Percentiles rank a stretch among this genome's conserved stretches.
Conservation (phyloP, 2,888 invertebrate genomes). For the Rotaria socialis region DNA sequence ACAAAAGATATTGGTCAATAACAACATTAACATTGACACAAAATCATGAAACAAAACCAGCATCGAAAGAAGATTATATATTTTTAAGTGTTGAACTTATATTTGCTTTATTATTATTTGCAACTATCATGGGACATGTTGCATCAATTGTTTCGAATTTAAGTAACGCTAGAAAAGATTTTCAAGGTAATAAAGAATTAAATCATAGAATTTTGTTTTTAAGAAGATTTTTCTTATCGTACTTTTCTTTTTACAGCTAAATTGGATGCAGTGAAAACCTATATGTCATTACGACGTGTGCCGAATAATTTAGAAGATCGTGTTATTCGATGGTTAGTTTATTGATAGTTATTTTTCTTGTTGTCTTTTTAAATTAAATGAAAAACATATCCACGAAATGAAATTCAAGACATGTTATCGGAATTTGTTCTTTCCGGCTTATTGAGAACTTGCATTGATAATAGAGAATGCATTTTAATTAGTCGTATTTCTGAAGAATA, state of each 20-base stretch:
- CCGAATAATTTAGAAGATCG: conserved; percentile 90
- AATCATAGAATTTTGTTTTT: neutral
- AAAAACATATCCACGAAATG: neutral
- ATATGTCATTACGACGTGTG: conserved; percentile 92
- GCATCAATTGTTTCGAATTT: conserved; percentile 96
- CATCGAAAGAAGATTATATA: conserved; percentile 86
- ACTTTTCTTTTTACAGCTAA: conserved; percentile 72
- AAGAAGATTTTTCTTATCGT: too few species aligned
- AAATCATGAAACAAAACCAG: conserved; percentile 67
- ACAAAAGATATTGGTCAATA: neutral
- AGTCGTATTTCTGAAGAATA: too few species aligned
- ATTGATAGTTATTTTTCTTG: neutral
- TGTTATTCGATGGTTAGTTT: conserved; percentile 80
- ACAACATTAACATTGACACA: conserved; percentile 11
- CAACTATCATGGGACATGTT: conserved; percentile 91
- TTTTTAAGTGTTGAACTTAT: conserved; percentile 89
- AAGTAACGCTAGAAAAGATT: conserved; percentile 91
- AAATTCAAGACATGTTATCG: too few species aligned
- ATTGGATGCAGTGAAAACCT: conserved; percentile 94
- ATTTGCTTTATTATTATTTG: conserved; percentile 87
- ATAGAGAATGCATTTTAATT: too few species aligned
- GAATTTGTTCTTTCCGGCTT: too few species aligned
- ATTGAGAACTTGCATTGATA: too few species aligned
- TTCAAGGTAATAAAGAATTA: conserved; percentile 74
- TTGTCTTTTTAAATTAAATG: neutral